phyloP scores from a whole-genome alignment of 2,888 invertebrate species.

The Tribolium freemani region DNA sequence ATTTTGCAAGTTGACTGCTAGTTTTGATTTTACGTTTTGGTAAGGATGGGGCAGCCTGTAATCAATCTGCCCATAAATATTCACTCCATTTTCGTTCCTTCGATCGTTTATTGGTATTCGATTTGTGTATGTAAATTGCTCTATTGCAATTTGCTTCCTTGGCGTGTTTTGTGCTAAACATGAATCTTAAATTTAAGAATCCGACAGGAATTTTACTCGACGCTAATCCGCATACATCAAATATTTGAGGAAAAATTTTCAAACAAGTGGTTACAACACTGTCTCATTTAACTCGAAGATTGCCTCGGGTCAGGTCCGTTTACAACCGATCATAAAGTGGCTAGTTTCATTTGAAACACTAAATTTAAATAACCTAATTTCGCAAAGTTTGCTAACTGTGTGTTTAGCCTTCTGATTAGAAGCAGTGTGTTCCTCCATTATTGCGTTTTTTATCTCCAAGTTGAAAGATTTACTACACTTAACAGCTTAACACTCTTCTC shows the following conservation, averaged over 20 bases:
- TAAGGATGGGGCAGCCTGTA: background rate
- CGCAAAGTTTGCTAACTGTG: slow-evolving; percentile 1
- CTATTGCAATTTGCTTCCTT: slow-evolving; percentile 2
- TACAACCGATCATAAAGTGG: slow-evolving; percentile 13
- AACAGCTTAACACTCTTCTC: background rate
- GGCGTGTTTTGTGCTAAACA: background rate
- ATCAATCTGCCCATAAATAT: background rate
- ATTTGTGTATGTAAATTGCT: background rate
- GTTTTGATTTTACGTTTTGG: background rate
- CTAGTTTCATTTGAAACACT: slow-evolving; percentile 1
- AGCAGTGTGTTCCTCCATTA: background rate
- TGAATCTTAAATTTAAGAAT: slow-evolving; percentile 1
- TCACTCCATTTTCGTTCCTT: background rate
- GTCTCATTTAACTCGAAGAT: background rate
- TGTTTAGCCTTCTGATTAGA: slow-evolving; percentile 4
- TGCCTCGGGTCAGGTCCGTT: slow-evolving; percentile 2
- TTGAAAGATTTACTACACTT: background rate
- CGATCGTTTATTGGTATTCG: slow-evolving; percentile 2
- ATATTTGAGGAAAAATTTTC: background rate
- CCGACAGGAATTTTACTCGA: background rate
- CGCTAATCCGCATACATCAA: background rate
- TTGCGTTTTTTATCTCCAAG: background rate
- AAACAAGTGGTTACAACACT: background rate
- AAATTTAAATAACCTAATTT: slow-evolving; percentile 20
- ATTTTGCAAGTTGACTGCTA: too few relatives aligned